These are phyloP conservation scores for Oreonectes daqikongensis DNA, from an alignment of 2,797 vertebrate genomes.

Conservation along the genomic window DNA sequence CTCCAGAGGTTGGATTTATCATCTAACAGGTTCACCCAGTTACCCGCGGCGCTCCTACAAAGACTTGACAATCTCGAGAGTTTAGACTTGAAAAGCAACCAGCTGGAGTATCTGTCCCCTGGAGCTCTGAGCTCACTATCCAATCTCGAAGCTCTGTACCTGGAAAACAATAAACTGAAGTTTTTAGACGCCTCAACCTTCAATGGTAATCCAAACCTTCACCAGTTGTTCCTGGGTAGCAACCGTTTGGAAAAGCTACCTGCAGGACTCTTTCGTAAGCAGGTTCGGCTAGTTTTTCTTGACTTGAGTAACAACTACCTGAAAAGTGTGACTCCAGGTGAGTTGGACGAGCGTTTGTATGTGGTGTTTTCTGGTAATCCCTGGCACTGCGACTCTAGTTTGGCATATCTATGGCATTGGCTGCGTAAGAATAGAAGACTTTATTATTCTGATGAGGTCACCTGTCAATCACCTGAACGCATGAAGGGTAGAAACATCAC, in stretches of 20 bases:
- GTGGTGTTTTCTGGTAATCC: slow-evolving; percentile 69
- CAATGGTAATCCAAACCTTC: slow-evolving; percentile 60
- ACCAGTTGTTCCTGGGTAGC: slow-evolving; percentile 66
- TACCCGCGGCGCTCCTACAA: slow-evolving; percentile 61
- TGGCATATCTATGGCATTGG: slow-evolving; percentile 74
- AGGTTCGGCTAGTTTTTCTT: slow-evolving; percentile 62
- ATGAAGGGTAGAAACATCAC: slow-evolving; percentile 55
- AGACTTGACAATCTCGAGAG: slow-evolving; percentile 66
- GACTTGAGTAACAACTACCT: slow-evolving; percentile 71
- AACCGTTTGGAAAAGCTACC: slow-evolving; percentile 69
- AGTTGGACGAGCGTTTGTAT: slow-evolving; percentile 60
- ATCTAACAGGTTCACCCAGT: slow-evolving; percentile 63
- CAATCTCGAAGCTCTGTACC: slow-evolving; percentile 70
- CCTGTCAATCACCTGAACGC: slow-evolving; percentile 63
- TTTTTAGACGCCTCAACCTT: slow-evolving; percentile 62
- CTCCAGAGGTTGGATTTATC: slow-evolving; percentile 74
- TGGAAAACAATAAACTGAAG: slow-evolving; percentile 70
- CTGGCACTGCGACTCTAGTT: slow-evolving; percentile 67
- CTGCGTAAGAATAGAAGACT: slow-evolving; percentile 68
- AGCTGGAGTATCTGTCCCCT: slow-evolving; percentile 60
- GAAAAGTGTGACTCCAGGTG: slow-evolving; percentile 63
- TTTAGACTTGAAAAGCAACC: slow-evolving; percentile 71
- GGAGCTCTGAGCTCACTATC: slow-evolving; percentile 57
- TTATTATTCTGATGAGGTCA: slow-evolving; percentile 59
- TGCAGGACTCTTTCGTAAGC: slow-evolving; percentile 63